These are phyloP conservation scores for Toxostoma redivivum DNA, from an alignment of 2,113 vertebrate species.

Conservation along the genomic window DNA sequence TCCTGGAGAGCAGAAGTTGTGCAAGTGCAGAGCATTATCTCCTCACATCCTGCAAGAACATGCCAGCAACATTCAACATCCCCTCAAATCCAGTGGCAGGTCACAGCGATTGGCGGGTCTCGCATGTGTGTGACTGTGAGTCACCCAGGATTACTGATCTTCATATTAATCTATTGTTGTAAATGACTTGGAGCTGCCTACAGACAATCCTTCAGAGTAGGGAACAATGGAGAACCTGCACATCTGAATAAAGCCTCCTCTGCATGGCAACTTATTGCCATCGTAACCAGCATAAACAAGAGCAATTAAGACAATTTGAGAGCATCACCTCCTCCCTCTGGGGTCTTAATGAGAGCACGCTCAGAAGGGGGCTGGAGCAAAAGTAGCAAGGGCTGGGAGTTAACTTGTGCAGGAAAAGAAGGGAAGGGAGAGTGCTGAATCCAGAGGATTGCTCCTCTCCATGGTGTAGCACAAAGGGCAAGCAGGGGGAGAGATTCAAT, in stretches of 20 bases:
- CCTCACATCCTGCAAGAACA: constrained; percentile 7
- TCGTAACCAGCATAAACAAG: constrained; percentile 67
- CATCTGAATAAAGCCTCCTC: constrained; percentile 55
- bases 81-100: constrained; percentile 20
- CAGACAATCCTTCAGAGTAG: constrained; percentile 48
- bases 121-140: constrained; percentile 58
- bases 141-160: constrained; percentile 61
- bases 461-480: not conserved
- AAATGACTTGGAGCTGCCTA: constrained; percentile 69
- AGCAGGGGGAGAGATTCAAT: not conserved
- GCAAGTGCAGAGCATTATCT: not conserved
- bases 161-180: constrained; percentile 64
- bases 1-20: constrained; percentile 18
- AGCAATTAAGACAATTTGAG: constrained; percentile 66
- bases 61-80: not conserved
- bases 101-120: constrained; percentile 52
- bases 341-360: constrained; percentile 57
- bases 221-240: constrained; percentile 60
- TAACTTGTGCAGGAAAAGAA: constrained; percentile 3
- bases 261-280: constrained; percentile 62
- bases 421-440: not conserved
- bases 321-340: constrained; percentile 66
- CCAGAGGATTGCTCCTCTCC: not conserved
- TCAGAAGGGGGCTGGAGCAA: constrained; percentile 43
- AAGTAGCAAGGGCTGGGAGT: constrained; percentile 9